A percentile compares a stretch with the other conserved stretches of the same genome.
phyloP scores from a whole-genome alignment of 2,888 invertebrate genomes.

The Silvanus unidentatus region DNA sequence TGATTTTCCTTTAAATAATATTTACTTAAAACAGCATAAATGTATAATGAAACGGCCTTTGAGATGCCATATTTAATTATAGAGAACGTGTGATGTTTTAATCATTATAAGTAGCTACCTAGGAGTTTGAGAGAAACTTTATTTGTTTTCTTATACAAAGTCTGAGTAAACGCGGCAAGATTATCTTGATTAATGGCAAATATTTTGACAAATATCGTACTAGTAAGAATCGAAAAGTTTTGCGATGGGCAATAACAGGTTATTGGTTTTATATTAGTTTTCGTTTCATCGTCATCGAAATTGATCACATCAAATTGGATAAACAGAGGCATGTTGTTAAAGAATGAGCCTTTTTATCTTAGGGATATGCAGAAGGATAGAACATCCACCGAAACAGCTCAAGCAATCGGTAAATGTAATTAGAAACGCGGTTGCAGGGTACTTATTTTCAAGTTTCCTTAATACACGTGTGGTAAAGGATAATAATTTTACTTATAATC shows the following conservation, averaged over 20 bases:
- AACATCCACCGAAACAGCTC: too few relatives aligned
- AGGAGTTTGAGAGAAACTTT: slow-evolving; percentile 34
- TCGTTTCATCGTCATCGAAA: not conserved
- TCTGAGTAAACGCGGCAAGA: slow-evolving; percentile 38
- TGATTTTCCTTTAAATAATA: too few relatives aligned
- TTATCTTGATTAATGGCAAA: slow-evolving; percentile 47
- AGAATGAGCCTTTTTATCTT: too few relatives aligned
- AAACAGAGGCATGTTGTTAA: too few relatives aligned
- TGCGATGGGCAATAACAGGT: slow-evolving; percentile 14
- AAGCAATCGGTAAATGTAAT: too few relatives aligned
- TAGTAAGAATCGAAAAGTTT: slow-evolving; percentile 18
- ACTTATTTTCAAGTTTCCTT: too few relatives aligned
- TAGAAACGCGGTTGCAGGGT: too few relatives aligned
- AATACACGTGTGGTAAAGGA: not conserved
- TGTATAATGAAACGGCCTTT: slow-evolving; percentile 18
- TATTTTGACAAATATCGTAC: slow-evolving; percentile 44
- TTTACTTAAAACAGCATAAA: too few relatives aligned
- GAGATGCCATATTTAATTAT: slow-evolving; percentile 38
- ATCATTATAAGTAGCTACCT: slow-evolving; percentile 43
- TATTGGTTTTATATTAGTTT: slow-evolving; percentile 16
- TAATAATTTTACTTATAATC: slow-evolving; percentile 14
- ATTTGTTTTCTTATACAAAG: slow-evolving; percentile 42
- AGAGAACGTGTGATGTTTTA: slow-evolving; percentile 42
- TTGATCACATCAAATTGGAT: too few relatives aligned
- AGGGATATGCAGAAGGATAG: too few relatives aligned